Evolutionary conservation across 2,113 vertebrate genomes (phyloP).

Genomic region (Ariopsis seemanni): DNA sequence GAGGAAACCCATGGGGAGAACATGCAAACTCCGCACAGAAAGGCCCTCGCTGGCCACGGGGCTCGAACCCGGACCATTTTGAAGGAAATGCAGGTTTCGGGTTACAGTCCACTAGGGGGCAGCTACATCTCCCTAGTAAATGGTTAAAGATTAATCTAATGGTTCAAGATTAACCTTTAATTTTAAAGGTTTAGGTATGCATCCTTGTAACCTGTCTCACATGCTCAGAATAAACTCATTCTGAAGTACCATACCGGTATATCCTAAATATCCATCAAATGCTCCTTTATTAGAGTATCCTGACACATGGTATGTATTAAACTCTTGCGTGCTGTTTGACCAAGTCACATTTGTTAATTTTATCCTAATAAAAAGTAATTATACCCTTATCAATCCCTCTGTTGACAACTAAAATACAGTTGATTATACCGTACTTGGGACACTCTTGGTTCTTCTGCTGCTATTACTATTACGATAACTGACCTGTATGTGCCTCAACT

Average conservation of each 20-base stretch:
- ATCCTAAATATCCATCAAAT: background rate
- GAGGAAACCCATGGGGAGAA: no score
- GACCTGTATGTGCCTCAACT: background rate
- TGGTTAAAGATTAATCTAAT: background rate
- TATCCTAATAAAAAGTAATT: background rate
- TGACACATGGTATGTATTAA: background rate
- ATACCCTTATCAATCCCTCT: background rate
- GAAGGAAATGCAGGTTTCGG: background rate
- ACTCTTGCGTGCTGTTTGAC: background rate
- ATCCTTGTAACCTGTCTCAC: background rate
- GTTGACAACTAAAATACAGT: background rate
- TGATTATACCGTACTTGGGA: no score
- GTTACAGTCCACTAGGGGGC: conserved; percentile 15
- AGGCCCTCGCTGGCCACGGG: no score
- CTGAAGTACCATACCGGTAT: background rate
- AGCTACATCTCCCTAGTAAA: background rate
- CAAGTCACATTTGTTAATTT: background rate
- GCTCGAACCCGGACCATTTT: background rate
- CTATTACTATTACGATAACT: background rate
- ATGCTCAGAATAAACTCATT: background rate
- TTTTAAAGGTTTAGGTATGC: background rate
- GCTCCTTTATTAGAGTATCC: background rate
- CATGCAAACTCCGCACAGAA: no score
- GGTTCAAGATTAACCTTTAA: no score
- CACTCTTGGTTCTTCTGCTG: background rate